Evolutionary conservation across 2,113 vertebrate genomes (phyloP).

Genomic region (Sylvilagus bachmani): DNA sequence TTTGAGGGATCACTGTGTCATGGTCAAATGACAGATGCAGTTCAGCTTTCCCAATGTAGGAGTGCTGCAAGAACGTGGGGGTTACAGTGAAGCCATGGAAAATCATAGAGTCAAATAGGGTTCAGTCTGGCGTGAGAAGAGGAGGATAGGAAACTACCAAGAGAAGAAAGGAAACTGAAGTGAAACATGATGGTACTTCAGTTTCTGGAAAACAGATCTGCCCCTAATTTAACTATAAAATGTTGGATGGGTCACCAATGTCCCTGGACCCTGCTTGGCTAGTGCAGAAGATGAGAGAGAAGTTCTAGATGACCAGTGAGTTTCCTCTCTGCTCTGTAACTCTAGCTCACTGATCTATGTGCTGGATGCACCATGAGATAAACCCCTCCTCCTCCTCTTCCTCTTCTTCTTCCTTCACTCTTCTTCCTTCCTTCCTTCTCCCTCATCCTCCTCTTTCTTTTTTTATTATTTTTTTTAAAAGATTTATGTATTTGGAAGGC

Average conservation of each 20-base stretch:
- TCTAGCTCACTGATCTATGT: background rate
- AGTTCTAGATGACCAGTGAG: background rate
- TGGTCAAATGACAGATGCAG: constrained; percentile 73
- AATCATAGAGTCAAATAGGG: constrained; percentile 63
- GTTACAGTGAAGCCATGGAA: constrained; percentile 60
- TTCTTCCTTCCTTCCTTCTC: background rate
- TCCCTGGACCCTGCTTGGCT: background rate
- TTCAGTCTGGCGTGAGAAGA: constrained; percentile 54
- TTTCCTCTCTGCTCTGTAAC: background rate
- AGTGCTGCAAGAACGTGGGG: constrained; percentile 66
- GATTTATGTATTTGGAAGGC: too few relatives aligned
- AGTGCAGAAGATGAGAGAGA: background rate
- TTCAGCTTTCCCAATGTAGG: constrained; percentile 61
- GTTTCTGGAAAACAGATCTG: constrained; percentile 4
- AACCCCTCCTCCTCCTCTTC: background rate
- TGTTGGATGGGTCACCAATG: background rate
- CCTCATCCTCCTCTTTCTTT: background rate
- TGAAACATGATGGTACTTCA: background rate
- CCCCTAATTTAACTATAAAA: background rate
- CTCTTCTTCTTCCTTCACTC: background rate
- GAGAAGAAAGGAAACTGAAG: constrained; percentile 51
- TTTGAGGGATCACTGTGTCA: constrained; percentile 45
- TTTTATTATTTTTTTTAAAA: background rate
- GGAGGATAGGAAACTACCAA: constrained; percentile 24
- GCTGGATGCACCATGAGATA: background rate